Evolutionary conservation across 2,797 vertebrate genomes (phyloP), one percentile per base, ranked within the genome.

Genomic region (Sebastes aleutianus): DNA sequence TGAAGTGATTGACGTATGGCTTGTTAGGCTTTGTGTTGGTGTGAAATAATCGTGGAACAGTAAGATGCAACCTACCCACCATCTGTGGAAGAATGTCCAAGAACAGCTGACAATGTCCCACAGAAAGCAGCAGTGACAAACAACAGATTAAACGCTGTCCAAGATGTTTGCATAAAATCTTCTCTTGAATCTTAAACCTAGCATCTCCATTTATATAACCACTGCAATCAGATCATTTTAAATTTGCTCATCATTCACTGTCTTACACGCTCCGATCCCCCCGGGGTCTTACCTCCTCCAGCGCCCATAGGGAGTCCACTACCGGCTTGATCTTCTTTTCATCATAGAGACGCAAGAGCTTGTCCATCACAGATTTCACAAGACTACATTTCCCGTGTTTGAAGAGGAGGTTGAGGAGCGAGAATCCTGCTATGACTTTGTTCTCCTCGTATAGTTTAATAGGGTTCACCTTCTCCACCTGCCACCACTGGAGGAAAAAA

Each of bases 401-500:
- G 95, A 99, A 99, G 83, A 99, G 97, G 57, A 99, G 96, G 88
- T 97, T 99, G 83, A 99, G 94, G 73, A 99, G 97, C 6, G 99
- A 99, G 90, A 99, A 99, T 56, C 99, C 99, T 1, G 98, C 97
- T 56, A 99, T 99, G 86, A 98, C 96, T 95, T 99, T 99, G 95
- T 99, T 99, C 91, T 99, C 99, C 91, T 99, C 99, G 0, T 98
- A 99, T 8, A 99, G 96, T 94, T 99, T 99, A 92, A 99, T 98
- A n/a, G 98, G 98, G 92, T 99, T 99, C 87, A 99, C 98, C 89
- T 99, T 99, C 94, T 99, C 99, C 81, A 99, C 99, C 89, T 99
- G 99, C 99, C 99, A 99, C 98, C 99, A 99, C 99, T 99, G 90
- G 87, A 84, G 65, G 34, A 65, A 47, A 72, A 39, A 39, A 39